phyloP scores from a whole-genome alignment of 2,888 invertebrate species.

The Plagodis pulveraria region DNA sequence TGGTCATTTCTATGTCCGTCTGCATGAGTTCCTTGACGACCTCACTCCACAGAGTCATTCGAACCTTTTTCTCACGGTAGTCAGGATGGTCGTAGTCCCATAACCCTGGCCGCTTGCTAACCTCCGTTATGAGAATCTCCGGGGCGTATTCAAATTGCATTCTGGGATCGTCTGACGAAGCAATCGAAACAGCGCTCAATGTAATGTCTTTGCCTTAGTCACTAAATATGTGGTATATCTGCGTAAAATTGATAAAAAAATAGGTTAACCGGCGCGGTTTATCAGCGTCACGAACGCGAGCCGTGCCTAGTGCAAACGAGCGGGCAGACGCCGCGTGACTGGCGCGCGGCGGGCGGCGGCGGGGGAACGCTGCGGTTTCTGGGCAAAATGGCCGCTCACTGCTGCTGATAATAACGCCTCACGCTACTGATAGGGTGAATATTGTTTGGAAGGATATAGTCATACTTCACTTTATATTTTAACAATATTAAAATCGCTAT shows the following conservation, averaged over 20 bases:
- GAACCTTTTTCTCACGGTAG: conserved; percentile 62
- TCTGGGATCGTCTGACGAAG: not conserved
- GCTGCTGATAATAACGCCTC: not conserved
- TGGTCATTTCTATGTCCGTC: conserved; percentile 63
- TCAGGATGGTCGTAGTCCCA: conserved; percentile 71
- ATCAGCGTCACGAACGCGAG: conserved; percentile 39
- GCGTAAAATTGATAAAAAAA: not conserved
- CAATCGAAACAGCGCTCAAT: not conserved
- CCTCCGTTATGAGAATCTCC: conserved; percentile 70
- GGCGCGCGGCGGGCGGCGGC: conserved; percentile 56
- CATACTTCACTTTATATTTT: too few species aligned
- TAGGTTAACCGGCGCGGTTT: conserved; percentile 2
- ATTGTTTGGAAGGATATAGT: not conserved
- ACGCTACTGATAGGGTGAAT: conserved; percentile 47
- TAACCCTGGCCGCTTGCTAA: conserved; percentile 72
- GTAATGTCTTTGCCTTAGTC: not conserved
- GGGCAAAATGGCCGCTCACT: conserved; percentile 67
- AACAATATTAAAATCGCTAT: too few species aligned
- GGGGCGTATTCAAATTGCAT: conserved; percentile 80
- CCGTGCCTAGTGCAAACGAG: conserved; percentile 52
- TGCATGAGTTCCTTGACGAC: conserved; percentile 69
- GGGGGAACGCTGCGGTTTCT: conserved; percentile 68
- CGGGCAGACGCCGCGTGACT: conserved; percentile 73
- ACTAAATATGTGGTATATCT: not conserved
- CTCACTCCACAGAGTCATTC: conserved; percentile 68